Evolutionary conservation across 2,888 invertebrate genomes (phyloP).

Genomic region (Leptinotarsa rubiginosa): DNA sequence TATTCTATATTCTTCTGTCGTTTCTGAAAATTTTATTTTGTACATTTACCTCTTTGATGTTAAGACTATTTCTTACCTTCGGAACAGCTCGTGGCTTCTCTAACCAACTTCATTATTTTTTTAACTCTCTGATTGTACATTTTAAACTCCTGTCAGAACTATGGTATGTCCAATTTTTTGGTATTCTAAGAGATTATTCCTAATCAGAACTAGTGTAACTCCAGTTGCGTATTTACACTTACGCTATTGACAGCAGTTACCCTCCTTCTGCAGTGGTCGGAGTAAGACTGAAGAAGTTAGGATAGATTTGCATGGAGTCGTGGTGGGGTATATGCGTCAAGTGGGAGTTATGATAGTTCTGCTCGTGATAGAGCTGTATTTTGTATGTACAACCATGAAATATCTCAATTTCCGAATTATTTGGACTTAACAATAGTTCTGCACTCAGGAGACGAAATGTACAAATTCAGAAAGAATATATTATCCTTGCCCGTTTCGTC

Average conservation of each 20-base stretch:
- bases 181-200: not conserved
- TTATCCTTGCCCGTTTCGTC: no score
- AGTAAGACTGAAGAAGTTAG: not conserved
- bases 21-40: no score
- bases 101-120: no score
- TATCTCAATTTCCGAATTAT: no score
- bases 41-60: not conserved
- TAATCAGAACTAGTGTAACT: not conserved
- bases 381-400: no score
- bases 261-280: not conserved
- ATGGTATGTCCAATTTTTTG: no score
- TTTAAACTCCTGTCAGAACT: not conserved
- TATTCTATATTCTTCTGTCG: no score
- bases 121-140: no score
- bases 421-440: no score
- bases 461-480: no score
- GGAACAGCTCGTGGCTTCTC: not conserved
- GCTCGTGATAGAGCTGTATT: not conserved
- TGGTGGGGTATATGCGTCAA: not conserved
- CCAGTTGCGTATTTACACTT: not conserved
- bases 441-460: no score
- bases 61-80: not conserved
- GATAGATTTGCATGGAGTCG: not conserved
- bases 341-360: not conserved
- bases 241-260: not conserved